Evolutionary conservation across 2,797 vertebrate species (phyloP).

Genomic region (Xenopus petersii): DNA sequence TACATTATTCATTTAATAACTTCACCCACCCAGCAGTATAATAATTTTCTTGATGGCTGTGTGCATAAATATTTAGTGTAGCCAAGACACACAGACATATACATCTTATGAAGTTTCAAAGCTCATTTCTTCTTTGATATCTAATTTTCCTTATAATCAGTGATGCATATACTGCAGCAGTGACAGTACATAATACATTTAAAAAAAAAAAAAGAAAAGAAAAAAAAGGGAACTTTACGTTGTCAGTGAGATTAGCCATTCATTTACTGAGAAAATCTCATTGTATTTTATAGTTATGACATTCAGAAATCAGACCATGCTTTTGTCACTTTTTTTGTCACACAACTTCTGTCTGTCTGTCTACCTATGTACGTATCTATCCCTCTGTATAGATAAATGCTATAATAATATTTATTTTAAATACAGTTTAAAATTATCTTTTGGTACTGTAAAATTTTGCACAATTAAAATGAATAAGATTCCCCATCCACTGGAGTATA

Average conservation of each 20-base stretch:
- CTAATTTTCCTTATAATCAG: conserved; percentile 14
- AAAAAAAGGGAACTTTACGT: background rate
- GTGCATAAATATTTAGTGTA: conserved; percentile 38
- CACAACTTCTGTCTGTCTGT: too few relatives aligned
- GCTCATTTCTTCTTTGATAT: conserved; percentile 14
- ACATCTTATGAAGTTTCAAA: conserved; percentile 22
- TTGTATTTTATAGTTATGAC: background rate
- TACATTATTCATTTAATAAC: conserved; percentile 41
- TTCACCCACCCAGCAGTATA: conserved; percentile 25
- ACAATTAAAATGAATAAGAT: too few relatives aligned
- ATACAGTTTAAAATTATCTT: too few relatives aligned
- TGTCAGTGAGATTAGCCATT: background rate
- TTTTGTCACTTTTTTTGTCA: too few relatives aligned
- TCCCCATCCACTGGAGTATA: too few relatives aligned
- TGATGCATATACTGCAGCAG: conserved; percentile 16
- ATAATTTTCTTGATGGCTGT: conserved; percentile 33
- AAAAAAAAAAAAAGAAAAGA: background rate
- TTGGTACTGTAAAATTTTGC: too few relatives aligned
- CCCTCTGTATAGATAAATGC: too few relatives aligned
- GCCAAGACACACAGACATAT: conserved; percentile 30
- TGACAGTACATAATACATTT: conserved; percentile 13
- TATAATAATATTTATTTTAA: too few relatives aligned
- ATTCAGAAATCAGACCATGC: background rate
- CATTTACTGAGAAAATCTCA: background rate
- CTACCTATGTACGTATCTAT: too few relatives aligned